A percentile compares a stretch with the other conserved stretches of the same genome.
Evolutionary conservation across 2,888 invertebrate species (phyloP).

Genomic region (Arenicola marina): DNA sequence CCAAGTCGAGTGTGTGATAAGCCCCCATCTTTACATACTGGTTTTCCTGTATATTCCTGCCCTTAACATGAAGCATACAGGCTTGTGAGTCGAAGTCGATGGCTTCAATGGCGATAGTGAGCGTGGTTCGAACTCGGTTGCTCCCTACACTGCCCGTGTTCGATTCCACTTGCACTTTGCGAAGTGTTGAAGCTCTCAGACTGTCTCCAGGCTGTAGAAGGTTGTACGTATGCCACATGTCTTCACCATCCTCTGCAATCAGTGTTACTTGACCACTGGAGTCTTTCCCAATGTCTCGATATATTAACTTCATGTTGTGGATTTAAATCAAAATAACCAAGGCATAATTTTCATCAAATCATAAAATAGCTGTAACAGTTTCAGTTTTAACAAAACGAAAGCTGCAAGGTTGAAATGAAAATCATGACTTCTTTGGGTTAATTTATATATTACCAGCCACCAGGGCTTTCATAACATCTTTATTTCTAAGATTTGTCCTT

Average conservation of each 20-base stretch:
- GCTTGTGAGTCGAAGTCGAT: conserved; percentile 98
- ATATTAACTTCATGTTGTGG: no score
- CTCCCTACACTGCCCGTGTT: conserved; percentile 88
- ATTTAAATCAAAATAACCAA: no score
- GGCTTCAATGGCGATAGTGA: conserved; percentile 88
- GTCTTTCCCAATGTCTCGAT: no score
- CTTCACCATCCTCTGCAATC: conserved; percentile 93
- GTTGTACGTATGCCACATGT: conserved; percentile 99
- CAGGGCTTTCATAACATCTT: no score
- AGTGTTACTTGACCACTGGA: no score
- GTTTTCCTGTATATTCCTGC: conserved; percentile 94
- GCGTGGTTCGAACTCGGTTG: conserved; percentile 84
- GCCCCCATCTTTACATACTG: conserved; percentile 99
- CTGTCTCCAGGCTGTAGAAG: conserved; percentile 87
- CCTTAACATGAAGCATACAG: conserved; percentile 90
- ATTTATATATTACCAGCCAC: no score
- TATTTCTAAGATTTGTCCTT: no score
- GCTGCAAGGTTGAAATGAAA: no score
- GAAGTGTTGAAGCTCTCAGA: conserved; percentile 67
- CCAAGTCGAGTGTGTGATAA: conserved; percentile 96
- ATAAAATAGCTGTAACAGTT: no score
- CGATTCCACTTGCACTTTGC: conserved; percentile 87
- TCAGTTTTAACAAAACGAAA: no score
- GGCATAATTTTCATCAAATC: no score
- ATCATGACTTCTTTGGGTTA: no score